Conservation (phyloP, 2,113 vertebrate species). For the Osmerus eperlanus region DNA sequence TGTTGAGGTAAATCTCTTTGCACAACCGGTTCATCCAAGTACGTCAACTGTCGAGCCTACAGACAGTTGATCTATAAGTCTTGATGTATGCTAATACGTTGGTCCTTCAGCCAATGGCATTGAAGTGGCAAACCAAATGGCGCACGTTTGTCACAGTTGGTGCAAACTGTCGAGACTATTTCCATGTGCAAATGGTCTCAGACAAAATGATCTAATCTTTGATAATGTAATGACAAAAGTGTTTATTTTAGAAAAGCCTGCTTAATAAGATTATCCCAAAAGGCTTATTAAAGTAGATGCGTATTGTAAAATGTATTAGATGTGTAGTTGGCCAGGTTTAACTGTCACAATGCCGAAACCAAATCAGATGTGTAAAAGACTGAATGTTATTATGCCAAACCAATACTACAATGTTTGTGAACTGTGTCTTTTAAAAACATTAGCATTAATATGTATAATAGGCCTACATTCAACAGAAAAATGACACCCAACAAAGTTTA, state of each 20-base stretch:
- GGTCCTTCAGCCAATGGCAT: constrained; percentile 64
- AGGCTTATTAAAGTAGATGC: background rate
- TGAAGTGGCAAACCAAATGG: constrained; percentile 56
- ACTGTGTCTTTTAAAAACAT: too few relatives aligned
- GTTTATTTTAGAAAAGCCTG: background rate
- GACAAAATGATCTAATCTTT: constrained; percentile 39
- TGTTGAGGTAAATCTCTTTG: constrained; percentile 25
- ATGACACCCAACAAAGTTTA: too few relatives aligned
- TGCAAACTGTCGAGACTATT: constrained; percentile 37
- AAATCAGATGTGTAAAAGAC: too few relatives aligned
- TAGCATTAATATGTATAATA: too few relatives aligned
- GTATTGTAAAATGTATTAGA: too few relatives aligned
- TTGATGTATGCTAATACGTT: constrained; percentile 62
- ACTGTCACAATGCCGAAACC: too few relatives aligned
- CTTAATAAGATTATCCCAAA: background rate
- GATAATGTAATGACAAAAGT: constrained; percentile 16
- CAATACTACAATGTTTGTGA: too few relatives aligned
- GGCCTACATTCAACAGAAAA: too few relatives aligned
- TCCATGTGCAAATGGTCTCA: constrained; percentile 54
- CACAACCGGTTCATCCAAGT: constrained; percentile 4
- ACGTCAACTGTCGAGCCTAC: constrained; percentile 13
- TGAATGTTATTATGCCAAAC: too few relatives aligned
- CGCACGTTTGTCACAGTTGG: constrained; percentile 43
- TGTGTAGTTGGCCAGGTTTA: too few relatives aligned
- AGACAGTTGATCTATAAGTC: constrained; percentile 48